These are phyloP conservation scores for Vandiemenella viatica DNA, from an alignment of 2,888 invertebrate genomes.

Conservation along the genomic window DNA sequence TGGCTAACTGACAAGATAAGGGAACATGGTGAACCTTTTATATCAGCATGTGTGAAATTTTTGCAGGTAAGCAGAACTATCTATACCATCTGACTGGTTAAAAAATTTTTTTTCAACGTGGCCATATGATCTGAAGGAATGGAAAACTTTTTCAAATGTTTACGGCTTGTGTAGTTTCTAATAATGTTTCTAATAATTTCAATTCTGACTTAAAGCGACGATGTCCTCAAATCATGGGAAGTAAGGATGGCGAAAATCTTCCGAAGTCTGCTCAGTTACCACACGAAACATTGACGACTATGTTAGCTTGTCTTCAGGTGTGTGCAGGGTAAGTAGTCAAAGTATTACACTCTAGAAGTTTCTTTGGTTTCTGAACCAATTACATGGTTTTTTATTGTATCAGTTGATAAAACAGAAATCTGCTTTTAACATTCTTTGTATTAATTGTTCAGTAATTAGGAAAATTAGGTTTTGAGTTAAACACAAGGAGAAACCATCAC, in stretches of 20 bases:
- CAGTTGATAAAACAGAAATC: too few relatives aligned
- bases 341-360: not conserved
- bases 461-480: too few relatives aligned
- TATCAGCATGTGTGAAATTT: conserved; percentile 73
- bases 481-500: too few relatives aligned
- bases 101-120: too few relatives aligned
- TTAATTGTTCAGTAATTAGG: too few relatives aligned
- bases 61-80: conserved; percentile 48
- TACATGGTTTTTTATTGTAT: not conserved
- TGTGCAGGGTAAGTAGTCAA: conserved; percentile 32
- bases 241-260: conserved; percentile 58
- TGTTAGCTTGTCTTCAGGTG: conserved; percentile 71
- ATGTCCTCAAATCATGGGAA: conserved; percentile 72
- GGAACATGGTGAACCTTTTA: conserved; percentile 86
- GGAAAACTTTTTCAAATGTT: too few relatives aligned
- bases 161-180: too few relatives aligned
- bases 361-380: too few relatives aligned
- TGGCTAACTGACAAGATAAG: conserved; percentile 95
- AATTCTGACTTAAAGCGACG: conserved; percentile 38
- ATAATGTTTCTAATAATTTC: too few relatives aligned
- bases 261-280: conserved; percentile 79
- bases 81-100: not conserved
- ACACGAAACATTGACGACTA: conserved; percentile 78
- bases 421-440: too few relatives aligned
- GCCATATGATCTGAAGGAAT: too few relatives aligned